Evolutionary conservation across 2,113 vertebrate species (phyloP).

Genomic region (Chiloscyllium plagiosum): DNA sequence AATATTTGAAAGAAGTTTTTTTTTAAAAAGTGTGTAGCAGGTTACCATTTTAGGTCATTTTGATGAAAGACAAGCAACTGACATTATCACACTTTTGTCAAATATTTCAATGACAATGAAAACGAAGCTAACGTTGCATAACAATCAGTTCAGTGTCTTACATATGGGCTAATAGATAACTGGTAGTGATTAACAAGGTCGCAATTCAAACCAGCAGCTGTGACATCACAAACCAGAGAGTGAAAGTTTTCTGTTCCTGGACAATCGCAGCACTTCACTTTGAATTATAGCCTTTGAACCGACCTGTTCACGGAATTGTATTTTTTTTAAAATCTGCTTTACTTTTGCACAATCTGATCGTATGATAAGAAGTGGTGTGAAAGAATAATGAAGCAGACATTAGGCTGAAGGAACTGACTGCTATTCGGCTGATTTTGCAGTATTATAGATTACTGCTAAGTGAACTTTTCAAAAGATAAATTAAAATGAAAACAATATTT

Average conservation of each 20-base stretch:
- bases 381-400: not conserved
- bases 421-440: not conserved
- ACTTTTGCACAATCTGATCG: not conserved
- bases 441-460: not conserved
- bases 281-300: slow-evolving; percentile 18
- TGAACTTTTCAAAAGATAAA: not conserved
- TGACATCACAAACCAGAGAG: slow-evolving; percentile 30
- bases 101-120: not conserved
- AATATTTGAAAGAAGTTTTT: not conserved
- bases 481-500: not conserved
- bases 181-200: slow-evolving; percentile 31
- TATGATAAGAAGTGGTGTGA: not conserved
- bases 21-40: not conserved
- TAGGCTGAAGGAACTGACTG: not conserved
- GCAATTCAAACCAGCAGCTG: slow-evolving; percentile 28
- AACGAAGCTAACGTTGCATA: not conserved
- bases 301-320: not conserved
- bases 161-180: slow-evolving; percentile 18
- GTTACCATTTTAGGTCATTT: slow-evolving; percentile 5
- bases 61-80: not conserved
- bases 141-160: not conserved
- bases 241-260: not conserved
- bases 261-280: not conserved
- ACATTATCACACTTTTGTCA: not conserved
- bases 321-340: not conserved